Evolutionary conservation across 2,797 vertebrate species (phyloP), one percentile per base, ranked within the genome.

Genomic region (Todus mexicanus): DNA sequence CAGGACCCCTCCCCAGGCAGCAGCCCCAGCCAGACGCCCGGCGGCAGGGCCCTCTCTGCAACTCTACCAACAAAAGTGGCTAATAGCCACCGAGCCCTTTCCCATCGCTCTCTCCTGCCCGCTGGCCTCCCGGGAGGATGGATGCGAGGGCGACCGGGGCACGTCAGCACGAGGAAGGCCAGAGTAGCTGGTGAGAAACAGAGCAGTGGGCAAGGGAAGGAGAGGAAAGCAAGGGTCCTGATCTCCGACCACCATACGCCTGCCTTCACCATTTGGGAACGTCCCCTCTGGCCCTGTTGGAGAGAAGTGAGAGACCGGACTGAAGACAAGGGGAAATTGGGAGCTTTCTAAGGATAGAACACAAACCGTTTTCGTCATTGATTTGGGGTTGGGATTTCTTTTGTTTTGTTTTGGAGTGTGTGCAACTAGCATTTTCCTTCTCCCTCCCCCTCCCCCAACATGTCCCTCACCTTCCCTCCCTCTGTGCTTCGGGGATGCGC

Each of bases 41-140:
- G 96, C 90, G 73, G 97, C 97, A 96, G 96, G 95, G 94, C 74
- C 92, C 64, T 94, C 94, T 95, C 94, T 82, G 88, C 96, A 87
- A 81, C 95, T 91, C 92, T n/a, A 90, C 96, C 95, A 66, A 77
- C 85, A 76, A 84, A 89, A 92, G 89, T 87, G 12, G 92, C 91
- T 53, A 80, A 61, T 81, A 90, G 94, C 93, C 95, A 90, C 95
- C 40, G 26, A 95, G 77, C 79, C 75, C 93, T 84, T 92, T 78
- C 90, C 94, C 85, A n/a, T 51, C 51, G 23, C 93, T 69, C 87
- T 87, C 56, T 63, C 78, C 89, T 27, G 4, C 64, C 85, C 9
- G 2, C 73, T 1, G 35, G 63, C 43, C 45, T 54, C 74, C 71
- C 4, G 12, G 88, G 59, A 97, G 70, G 93, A 97, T 43, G 75